These are phyloP conservation scores for Choloepus hoffmanni DNA, from an alignment of 2,113 vertebrate species.

Conservation along the genomic window DNA sequence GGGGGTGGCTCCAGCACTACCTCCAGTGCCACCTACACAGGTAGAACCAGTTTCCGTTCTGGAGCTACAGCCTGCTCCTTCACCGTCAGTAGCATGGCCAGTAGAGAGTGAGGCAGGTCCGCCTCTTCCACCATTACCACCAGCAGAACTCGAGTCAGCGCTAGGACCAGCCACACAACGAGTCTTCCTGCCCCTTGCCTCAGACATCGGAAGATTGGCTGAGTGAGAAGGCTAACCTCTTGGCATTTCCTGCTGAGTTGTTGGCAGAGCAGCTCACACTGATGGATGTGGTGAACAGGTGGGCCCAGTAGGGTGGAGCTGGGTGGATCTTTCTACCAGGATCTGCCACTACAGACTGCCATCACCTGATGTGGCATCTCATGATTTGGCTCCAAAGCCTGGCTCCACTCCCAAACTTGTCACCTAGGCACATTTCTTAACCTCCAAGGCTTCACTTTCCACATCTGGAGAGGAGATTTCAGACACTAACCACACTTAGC, in stretches of 20 bases:
- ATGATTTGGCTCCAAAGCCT: too few relatives aligned
- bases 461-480: background rate
- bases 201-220: conserved; percentile 92
- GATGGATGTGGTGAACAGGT: conserved; percentile 96
- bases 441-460: rapidly evolving
- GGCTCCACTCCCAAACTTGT: rapidly evolving
- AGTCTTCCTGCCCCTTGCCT: conserved; percentile 89
- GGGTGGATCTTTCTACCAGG: rapidly evolving
- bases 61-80: background rate
- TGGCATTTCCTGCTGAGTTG: conserved; percentile 94
- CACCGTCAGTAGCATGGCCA: too few relatives aligned
- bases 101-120: rapidly evolving
- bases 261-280: conserved; percentile 98
- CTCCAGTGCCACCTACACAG: too few relatives aligned
- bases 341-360: background rate
- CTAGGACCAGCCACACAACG: conserved; percentile 75
- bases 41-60: rapidly evolving
- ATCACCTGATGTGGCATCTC: rapidly evolving
- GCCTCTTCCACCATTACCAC: rapidly evolving
- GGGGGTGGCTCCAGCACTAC: too few relatives aligned
- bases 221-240: conserved; percentile 90
- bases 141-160: background rate
- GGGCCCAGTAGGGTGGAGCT: rapidly evolving
- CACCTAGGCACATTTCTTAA: background rate
- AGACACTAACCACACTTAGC: background rate